phyloP scores from a whole-genome alignment of 2,113 vertebrate genomes.

The Entomyzon cyanotis region DNA sequence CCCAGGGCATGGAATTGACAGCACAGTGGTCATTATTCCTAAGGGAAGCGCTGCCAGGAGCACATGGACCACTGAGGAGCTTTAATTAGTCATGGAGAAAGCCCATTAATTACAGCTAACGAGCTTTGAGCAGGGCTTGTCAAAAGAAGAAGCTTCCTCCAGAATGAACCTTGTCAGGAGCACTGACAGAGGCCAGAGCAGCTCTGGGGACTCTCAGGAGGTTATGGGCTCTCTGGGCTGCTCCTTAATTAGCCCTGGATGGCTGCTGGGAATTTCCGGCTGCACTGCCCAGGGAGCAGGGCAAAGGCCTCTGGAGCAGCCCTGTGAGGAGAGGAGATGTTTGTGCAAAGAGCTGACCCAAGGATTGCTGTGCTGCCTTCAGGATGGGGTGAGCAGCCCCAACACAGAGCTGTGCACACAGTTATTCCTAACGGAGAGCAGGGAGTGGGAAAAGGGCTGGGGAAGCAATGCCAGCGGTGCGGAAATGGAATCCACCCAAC shows the following conservation, averaged over 20 bases:
- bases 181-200: conserved; percentile 63
- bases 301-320: conserved; percentile 9
- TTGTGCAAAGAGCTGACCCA: not conserved
- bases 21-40: not conserved
- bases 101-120: conserved; percentile 26
- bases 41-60: not conserved
- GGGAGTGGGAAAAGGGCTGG: not conserved
- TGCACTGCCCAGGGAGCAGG: not conserved
- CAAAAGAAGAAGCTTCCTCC: conserved; percentile 4
- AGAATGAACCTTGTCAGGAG: conserved; percentile 20
- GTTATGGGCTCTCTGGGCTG: not conserved
- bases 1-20: not conserved
- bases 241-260: conserved; percentile 53
- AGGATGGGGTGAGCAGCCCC: not conserved
- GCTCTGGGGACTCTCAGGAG: not conserved
- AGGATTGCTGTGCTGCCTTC: not conserved
- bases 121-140: not conserved
- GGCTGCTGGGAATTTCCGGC: conserved; percentile 38
- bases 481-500: rapidly evolving
- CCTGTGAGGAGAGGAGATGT: not conserved
- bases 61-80: not conserved
- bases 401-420: rapidly evolving
- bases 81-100: not conserved
- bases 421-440: not conserved
- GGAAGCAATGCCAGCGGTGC: not conserved